Percentiles rank a stretch among this genome's conserved stretches.
phyloP scores from a whole-genome alignment of 2,888 invertebrate genomes.

The Chalcosyrphus nemorum region DNA sequence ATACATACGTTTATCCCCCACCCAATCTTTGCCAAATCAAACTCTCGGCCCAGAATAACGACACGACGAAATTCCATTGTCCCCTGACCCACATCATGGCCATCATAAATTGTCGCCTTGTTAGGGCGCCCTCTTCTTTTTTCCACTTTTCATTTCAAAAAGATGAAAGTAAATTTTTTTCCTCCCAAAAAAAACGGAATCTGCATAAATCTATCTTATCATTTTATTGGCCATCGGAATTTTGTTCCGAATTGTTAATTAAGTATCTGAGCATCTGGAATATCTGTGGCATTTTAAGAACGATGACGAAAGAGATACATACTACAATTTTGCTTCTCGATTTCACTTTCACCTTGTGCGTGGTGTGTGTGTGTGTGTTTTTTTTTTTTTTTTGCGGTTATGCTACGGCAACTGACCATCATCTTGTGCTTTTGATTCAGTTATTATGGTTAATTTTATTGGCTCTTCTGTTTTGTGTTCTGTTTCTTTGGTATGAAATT shows the following conservation, averaged over 20 bases:
- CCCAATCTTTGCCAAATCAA: slow-evolving; percentile 3
- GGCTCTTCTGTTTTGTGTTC: slow-evolving; percentile 42
- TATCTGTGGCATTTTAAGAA: slow-evolving; percentile 36
- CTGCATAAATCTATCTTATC: slow-evolving; percentile 46
- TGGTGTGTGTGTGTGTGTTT: not conserved
- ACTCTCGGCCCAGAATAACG: slow-evolving; percentile 7
- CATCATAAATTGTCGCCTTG: not conserved
- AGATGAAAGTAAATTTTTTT: slow-evolving; percentile 63
- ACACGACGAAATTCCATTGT: slow-evolving; percentile 38
- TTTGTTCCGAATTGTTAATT: slow-evolving; percentile 49
- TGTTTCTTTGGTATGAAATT: slow-evolving; percentile 38
- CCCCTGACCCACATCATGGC: slow-evolving; percentile 42
- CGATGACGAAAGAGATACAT: slow-evolving; percentile 33
- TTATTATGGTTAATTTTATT: slow-evolving; percentile 50
- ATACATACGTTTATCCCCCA: not conserved
- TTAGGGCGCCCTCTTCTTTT: slow-evolving; percentile 14
- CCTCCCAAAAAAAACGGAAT: slow-evolving; percentile 9
- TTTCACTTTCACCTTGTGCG: slow-evolving; percentile 66
- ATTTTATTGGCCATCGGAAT: slow-evolving; percentile 39
- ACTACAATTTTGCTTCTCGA: slow-evolving; percentile 53
- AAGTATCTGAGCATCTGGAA: slow-evolving; percentile 17
- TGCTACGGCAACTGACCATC: slow-evolving; percentile 3
- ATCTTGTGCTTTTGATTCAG: slow-evolving; percentile 35
- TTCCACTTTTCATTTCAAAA: slow-evolving; percentile 68
- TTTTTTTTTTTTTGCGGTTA: slow-evolving; percentile 14